Conservation (phyloP, 2,113 vertebrate genomes). For the Seriola rivoliana region DNA sequence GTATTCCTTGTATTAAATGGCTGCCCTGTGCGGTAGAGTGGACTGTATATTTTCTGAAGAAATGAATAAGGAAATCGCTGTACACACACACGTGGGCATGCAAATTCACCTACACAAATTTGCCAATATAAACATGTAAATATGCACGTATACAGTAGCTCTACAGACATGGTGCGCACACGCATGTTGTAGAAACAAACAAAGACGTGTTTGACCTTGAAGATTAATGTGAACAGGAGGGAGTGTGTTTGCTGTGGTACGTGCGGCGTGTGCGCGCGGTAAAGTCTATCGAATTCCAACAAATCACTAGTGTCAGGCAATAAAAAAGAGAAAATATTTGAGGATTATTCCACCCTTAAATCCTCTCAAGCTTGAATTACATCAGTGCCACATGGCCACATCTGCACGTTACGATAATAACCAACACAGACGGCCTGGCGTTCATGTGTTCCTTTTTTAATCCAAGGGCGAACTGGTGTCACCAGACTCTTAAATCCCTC, state of each 20-base stretch:
- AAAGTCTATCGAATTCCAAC: conserved; percentile 34
- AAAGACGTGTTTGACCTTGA: conserved; percentile 56
- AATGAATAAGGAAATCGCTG: not conserved
- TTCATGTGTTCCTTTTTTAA: conserved; percentile 24
- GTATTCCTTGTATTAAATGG: not conserved
- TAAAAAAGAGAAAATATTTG: conserved; percentile 37
- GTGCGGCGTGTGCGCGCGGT: not conserved
- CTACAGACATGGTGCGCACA: not conserved
- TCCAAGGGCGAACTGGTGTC: conserved; percentile 15
- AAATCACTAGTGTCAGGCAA: conserved; percentile 52
- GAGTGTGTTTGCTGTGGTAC: not conserved
- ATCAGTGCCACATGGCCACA: conserved; percentile 7
- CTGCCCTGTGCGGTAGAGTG: not conserved
- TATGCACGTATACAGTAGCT: not conserved
- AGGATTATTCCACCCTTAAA: conserved; percentile 41
- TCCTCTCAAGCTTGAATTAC: conserved; percentile 37
- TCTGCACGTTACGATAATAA: conserved; percentile 39
- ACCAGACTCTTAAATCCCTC: conserved; percentile 5
- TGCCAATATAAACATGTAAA: not conserved
- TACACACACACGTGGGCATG: not conserved
- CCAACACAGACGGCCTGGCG: conserved; percentile 1
- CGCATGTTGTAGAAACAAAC: not conserved
- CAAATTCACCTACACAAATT: conserved; percentile 9
- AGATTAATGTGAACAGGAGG: not conserved
- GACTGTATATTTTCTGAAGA: not conserved